Base-by-base conservation (phyloP, 2,113 vertebrate species). In the Cynoglossus semilaevis region DNA sequence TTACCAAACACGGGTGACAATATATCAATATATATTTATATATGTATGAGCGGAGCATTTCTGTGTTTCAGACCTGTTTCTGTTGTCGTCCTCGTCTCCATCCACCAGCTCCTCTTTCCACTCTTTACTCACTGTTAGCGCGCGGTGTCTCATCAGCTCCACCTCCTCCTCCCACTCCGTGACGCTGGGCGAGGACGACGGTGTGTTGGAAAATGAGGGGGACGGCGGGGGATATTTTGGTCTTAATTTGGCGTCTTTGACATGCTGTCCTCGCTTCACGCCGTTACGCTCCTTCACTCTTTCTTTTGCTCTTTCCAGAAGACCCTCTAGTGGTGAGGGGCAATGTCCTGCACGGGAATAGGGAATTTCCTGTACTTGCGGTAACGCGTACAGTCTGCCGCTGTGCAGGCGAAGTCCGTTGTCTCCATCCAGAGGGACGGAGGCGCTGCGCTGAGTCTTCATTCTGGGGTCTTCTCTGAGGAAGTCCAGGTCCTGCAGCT, bases 41-140 rank as follows among this genome's bases (percentile, higher is more conserved):
- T 2, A 29, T 29, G 3, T 6, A 45, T 12, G 1, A 14, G 7
- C 19, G 43, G 52, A 58, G 12, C 9, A 6, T 9, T 40, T 34
- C 14, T 36, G n/a, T n/a, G n/a, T n/a, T 22, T 8, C 10, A 51
- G 19, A 37, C 91, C 84, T 83, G 74, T 66, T 56, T n/a, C 45
- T 84, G 36, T 56, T 80, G n/a, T 85, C 81, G 9, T 83, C 73
- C 7, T 83, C 77, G 41, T 87, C 82, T 17, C 67, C 87, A 1
- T 89, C 86, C 54, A 90, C 87, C 15, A 82, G 65, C 67, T 84
- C 82, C 67, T 90, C 87, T 34, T 49, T 85, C 87, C 85, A 83
- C 52, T 68, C 79, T 37, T 70, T 15, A 58, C 73, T 85, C 44
- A 83, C 76, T 0, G 63, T 71, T 22, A 48, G 63, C 1, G 59